Conservation (phyloP, 1,140 invertebrate species). For the Marisa cornuarietis region DNA sequence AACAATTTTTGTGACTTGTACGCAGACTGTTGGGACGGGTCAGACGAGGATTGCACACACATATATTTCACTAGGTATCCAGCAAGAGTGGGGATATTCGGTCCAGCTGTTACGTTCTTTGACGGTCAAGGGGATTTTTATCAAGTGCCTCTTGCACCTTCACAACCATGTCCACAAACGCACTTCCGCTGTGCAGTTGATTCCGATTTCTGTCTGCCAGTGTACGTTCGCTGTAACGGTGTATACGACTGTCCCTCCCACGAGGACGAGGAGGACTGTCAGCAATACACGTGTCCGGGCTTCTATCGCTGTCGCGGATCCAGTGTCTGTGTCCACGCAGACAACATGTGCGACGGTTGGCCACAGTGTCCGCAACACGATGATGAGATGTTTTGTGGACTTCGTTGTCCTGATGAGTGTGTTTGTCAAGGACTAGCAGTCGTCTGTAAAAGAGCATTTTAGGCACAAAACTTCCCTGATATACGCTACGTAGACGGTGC, state of each 20-base stretch:
- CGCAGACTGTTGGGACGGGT: not conserved
- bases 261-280: constrained; percentile 1
- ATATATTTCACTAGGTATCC: not conserved
- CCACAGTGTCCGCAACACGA: constrained; percentile 4
- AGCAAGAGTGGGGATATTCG: no score
- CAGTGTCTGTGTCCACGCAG: not conserved
- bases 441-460: not conserved
- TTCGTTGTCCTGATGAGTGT: not conserved
- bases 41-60: not conserved
- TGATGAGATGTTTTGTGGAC: constrained; percentile 3
- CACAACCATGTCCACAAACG: not conserved
- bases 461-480: not conserved
- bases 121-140: not conserved
- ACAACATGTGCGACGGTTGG: constrained; percentile 13
- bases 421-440: not conserved
- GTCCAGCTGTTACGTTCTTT: not conserved
- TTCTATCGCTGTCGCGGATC: constrained; percentile 3
- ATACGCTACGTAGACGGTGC: constrained; percentile 1
- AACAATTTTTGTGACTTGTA: not conserved
- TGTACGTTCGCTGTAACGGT: constrained; percentile 1
- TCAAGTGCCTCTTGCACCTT: no score
- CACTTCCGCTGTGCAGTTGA: not conserved
- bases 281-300: not conserved
- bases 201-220: not conserved
- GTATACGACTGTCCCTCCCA: constrained; percentile 1